These are phyloP conservation scores for Lota lota DNA, from an alignment of 2,113 vertebrate genomes.

Conservation along the genomic window DNA sequence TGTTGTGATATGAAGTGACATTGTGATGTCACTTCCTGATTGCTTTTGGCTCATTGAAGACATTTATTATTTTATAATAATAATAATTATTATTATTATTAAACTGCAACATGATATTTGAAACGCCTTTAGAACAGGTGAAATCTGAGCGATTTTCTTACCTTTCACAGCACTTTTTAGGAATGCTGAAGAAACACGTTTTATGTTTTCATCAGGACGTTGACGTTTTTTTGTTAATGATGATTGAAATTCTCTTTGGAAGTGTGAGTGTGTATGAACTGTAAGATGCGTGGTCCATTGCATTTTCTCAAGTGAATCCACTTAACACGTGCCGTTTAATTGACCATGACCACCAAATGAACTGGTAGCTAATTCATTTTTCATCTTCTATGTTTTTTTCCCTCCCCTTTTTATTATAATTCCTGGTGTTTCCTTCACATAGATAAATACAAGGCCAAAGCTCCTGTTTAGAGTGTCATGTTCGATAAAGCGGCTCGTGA, in stretches of 20 bases:
- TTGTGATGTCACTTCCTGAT: no score
- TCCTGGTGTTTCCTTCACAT: conserved; percentile 28
- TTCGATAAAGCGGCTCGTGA: conserved; percentile 77
- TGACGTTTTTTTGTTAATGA: no score
- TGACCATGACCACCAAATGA: conserved; percentile 82
- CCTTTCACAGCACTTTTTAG: no score
- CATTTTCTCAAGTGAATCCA: conserved; percentile 17
- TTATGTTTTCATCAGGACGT: no score
- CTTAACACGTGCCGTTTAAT: conserved; percentile 77
- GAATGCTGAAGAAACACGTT: no score
- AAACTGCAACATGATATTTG: neutral
- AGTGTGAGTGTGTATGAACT: neutral
- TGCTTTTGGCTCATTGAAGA: no score
- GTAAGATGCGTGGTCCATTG: neutral
- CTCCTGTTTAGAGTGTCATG: conserved; percentile 76
- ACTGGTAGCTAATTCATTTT: conserved; percentile 82
- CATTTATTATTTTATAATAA: no score
- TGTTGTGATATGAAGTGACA: no score
- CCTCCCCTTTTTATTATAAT: neutral
- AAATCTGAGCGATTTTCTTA: no score
- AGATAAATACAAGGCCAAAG: conserved; percentile 69
- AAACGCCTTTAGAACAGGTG: no score
- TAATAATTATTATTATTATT: neutral
- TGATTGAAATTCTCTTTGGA: neutral
- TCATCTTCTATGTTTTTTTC: conserved; percentile 71